Evolutionary conservation across 1,140 invertebrate genomes (phyloP), one percentile per base, ranked within the genome.

Genomic region (Ctenoplectra terminalis): DNA sequence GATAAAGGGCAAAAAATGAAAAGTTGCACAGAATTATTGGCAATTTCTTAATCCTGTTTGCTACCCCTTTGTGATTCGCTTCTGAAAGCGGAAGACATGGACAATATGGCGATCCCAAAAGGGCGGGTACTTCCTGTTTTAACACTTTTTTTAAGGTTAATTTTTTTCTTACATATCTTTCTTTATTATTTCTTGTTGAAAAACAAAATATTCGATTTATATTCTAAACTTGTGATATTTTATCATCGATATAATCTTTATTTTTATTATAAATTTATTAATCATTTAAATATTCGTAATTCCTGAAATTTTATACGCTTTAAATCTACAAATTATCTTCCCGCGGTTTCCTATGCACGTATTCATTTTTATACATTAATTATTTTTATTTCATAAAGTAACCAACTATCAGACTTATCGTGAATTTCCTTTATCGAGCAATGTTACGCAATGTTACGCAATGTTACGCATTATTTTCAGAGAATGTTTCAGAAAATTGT

Each of bases 91-190:
- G 86, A 89, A 88, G 80, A 79, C 78, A 83, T 61, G 77, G 79
- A 71, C 86, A 90, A 90, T 79, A 90, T 90, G 89, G 89, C 89
- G 88, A 71, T 37, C 17, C n/a, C 29, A 76, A 46, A 83, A 88
- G 89, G 89, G 88, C 87, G 88, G 89, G 63, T 83, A 90, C 87
- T 90, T 90, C 88, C 87, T 87, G 84, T 60, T 64, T 40, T 43
- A 43, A 56, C 64, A 46, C 29, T n/a, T 37, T 63, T n/a, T 74
- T 73, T 40, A 34, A 80, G 77, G 77, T 80, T 79, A 79, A 61
- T 7, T 77, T 71, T n/a, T n/a, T 37, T 9, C 2, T 48, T 9
- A 5, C 3, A 23, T 20, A 17, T 58, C 17, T 54, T 31, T 15
- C 0, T 58, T 58, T 58, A 37, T 26, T n/a, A 70, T 15, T 46